Evolutionary conservation across 1,140 invertebrate species (phyloP), one percentile per base, ranked within the genome.

Genomic region (Steinernema khuongi): DNA sequence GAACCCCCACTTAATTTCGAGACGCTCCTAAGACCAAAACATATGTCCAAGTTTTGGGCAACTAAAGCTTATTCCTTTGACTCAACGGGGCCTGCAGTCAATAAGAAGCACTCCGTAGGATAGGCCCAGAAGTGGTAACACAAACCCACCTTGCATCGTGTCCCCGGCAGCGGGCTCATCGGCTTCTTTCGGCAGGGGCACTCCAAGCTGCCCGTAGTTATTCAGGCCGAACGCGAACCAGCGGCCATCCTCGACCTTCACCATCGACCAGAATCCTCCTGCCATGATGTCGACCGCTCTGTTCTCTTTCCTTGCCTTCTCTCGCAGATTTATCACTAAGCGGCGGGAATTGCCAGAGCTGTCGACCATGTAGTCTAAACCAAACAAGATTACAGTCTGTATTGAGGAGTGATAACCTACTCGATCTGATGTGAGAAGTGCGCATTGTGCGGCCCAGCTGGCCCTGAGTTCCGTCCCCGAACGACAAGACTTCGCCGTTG

Each of bases 211-310:
- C 1, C 72, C 81, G 67, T 74, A 84, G 69, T 85, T 84, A 67
- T 84, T 85, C 26, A 84, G 72, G 22, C 82, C 82, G 73, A 78
- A 84, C 1, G 72, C 80, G 72, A 80, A 84, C 22, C 83, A 30
- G 30, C 78, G 77, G 1, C 80, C 80, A 31, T 85, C 83, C 17
- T 80, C 77, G 26, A 79, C 33, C n/a, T 69, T 44, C 19, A 70
- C 77, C 30, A 81, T 77, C 11, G 81, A 83, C 82, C 82, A 84
- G 43, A 71, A 83, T 2, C 82, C 82, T 33, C 81, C 80, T n/a
- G 82, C 82, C 50, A 80, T 83, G n/a, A 84, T 74, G 70, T 84
- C 72, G 7, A 74, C 11, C 14, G 50, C n/a, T 18, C 70, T 36
- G 28, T 17, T 71, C 17, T 68, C 72, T 29, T 82, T 84, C 26